Evolutionary conservation across 2,797 vertebrate genomes (phyloP).

Genomic region (Artibeus jamaicensis): DNA sequence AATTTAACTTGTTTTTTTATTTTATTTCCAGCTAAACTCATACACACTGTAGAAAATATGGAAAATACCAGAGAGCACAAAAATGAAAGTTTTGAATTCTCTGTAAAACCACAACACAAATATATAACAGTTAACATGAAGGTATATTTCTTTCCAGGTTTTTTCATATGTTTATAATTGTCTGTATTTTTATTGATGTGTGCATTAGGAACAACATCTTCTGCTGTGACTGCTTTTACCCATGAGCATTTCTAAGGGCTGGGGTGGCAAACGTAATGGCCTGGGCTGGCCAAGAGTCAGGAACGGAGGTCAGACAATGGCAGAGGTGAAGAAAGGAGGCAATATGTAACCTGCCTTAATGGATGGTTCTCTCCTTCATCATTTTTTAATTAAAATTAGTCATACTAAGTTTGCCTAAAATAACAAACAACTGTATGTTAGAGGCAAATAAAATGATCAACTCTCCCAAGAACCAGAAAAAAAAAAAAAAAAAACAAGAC

Average conservation of each 20-base stretch:
- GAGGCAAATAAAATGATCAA: neutral
- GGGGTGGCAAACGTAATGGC: neutral
- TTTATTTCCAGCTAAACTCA: neutral
- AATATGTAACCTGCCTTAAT: neutral
- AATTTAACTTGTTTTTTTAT: neutral
- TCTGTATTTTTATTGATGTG: neutral
- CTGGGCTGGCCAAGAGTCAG: neutral
- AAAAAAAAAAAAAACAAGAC: neutral
- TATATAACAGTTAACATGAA: neutral
- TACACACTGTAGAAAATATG: neutral
- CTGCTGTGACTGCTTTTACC: neutral
- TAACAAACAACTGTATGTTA: neutral
- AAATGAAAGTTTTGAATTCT: neutral
- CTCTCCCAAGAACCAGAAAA: neutral
- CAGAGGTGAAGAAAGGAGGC: neutral
- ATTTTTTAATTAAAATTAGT: slow-evolving; percentile 1
- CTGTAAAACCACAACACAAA: neutral
- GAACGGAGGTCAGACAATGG: neutral
- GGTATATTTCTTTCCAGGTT: neutral
- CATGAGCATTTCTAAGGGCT: neutral
- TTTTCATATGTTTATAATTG: neutral
- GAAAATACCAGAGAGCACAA: neutral
- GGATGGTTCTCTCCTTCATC: neutral
- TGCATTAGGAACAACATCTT: neutral
- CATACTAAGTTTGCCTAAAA: neutral